These are phyloP conservation scores for Ahaetulla prasina DNA, from an alignment of 2,113 vertebrate species.

Conservation along the genomic window DNA sequence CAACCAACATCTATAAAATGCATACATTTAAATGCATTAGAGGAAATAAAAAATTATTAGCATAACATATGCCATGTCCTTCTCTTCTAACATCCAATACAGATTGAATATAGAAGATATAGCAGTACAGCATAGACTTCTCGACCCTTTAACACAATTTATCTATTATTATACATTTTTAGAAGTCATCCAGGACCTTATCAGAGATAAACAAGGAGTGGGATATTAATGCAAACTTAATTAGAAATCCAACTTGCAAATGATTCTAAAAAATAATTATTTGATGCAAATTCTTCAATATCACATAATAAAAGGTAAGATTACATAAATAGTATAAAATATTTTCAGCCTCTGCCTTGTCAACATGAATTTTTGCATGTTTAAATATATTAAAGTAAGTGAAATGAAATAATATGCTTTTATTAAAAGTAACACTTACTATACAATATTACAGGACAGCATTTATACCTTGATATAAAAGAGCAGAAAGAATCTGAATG, in stretches of 20 bases:
- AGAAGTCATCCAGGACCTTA: slow-evolving; percentile 10
- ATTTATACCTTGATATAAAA: not conserved
- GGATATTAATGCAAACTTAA: slow-evolving; percentile 44
- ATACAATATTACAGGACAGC: not conserved
- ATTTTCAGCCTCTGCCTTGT: not conserved
- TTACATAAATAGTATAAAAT: not conserved
- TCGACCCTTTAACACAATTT: slow-evolving; percentile 10
- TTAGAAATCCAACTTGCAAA: slow-evolving; percentile 19
- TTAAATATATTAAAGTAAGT: not conserved
- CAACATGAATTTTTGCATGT: not conserved
- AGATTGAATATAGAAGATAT: not conserved
- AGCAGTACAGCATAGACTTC: slow-evolving; percentile 21
- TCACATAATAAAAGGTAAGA: slow-evolving; percentile 15
- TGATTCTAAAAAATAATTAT: slow-evolving; percentile 26
- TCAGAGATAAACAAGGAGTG: slow-evolving; percentile 35
- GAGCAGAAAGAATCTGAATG: not conserved
- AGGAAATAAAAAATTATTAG: slow-evolving; percentile 38
- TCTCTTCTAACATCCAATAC: not conserved
- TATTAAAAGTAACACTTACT: not conserved
- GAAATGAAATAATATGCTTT: not conserved
- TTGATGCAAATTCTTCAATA: not conserved
- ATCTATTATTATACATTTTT: slow-evolving; percentile 12
- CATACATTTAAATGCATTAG: slow-evolving; percentile 51
- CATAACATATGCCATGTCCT: not conserved
- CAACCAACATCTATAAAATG: slow-evolving; percentile 32